A percentile compares a stretch with the other conserved stretches of the same genome.
Conservation (phyloP, 2,113 vertebrate genomes). For the Argyrosomus japonicus region DNA sequence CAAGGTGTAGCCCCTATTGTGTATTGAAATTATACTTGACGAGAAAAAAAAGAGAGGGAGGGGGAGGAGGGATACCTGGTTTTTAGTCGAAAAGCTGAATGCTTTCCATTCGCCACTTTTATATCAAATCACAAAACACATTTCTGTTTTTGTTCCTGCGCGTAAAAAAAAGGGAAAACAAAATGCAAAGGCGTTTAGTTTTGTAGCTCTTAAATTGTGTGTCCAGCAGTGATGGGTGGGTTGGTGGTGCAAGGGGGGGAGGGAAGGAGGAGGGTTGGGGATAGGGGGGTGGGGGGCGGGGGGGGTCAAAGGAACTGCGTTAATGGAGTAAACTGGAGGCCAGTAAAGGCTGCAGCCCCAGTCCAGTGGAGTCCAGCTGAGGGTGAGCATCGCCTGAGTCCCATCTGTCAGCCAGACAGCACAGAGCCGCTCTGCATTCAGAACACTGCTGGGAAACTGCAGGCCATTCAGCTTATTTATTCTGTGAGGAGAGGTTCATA, state of each 20-base stretch:
- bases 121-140: constrained; percentile 52
- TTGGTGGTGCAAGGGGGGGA: background rate
- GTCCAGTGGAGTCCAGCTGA: constrained; percentile 74
- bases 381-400: constrained; percentile 75
- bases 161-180: constrained; percentile 58
- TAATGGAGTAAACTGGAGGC: constrained; percentile 75
- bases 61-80: constrained; percentile 46
- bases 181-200: constrained; percentile 60
- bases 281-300: background rate
- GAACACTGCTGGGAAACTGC: constrained; percentile 49
- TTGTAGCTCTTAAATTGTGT: constrained; percentile 67
- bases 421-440: constrained; percentile 41
- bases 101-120: constrained; percentile 77
- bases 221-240: constrained; percentile 63
- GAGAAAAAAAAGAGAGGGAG: constrained; percentile 32
- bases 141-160: constrained; percentile 52
- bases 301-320: constrained; percentile 70
- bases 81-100: constrained; percentile 63
- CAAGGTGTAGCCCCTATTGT: constrained; percentile 88
- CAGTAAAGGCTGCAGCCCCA: constrained; percentile 73
- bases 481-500: constrained; percentile 33
- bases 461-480: constrained; percentile 59
- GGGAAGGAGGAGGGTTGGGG: background rate
- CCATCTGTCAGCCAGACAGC: constrained; percentile 70
- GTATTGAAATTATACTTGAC: constrained; percentile 80